Percentiles rank a stretch among this genome's conserved stretches.
Conservation (phyloP, 2,113 vertebrate species). For the Camelus bactrianus region DNA sequence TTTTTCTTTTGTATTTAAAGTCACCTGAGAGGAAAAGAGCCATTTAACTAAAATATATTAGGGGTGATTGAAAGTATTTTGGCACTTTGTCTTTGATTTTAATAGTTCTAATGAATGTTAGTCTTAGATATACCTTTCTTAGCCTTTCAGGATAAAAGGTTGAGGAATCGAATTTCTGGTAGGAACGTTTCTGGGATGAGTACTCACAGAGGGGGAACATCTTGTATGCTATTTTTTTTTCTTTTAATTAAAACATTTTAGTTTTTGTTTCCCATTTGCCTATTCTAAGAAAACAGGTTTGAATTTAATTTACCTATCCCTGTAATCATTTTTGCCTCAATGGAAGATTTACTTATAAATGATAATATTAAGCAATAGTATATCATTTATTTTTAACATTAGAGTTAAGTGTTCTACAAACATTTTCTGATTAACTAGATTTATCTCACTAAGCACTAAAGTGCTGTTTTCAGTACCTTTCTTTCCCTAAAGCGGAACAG, state of each 20-base stretch:
- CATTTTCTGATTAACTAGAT: background rate
- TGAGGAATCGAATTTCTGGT: constrained; percentile 1
- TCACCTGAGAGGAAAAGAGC: background rate
- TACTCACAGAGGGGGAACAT: background rate
- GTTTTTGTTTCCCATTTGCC: constrained; percentile 1
- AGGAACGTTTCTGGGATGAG: background rate
- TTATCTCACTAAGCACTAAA: background rate
- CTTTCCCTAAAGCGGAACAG: background rate
- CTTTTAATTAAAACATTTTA: background rate
- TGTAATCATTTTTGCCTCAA: background rate
- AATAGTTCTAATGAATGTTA: background rate
- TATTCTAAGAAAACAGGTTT: background rate
- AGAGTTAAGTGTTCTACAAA: background rate
- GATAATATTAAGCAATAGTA: background rate
- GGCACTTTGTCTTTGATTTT: background rate
- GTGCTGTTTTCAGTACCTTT: background rate
- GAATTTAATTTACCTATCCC: background rate
- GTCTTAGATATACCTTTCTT: background rate
- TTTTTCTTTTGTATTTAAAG: constrained; percentile 5
- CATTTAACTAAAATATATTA: background rate
- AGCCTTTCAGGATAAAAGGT: background rate
- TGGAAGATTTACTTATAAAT: background rate
- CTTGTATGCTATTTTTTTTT: background rate
- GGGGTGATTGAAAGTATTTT: background rate
- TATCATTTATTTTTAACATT: background rate